These are phyloP conservation scores for Hetaerina titia DNA, from an alignment of 2,888 invertebrate genomes.

Conservation along the genomic window DNA sequence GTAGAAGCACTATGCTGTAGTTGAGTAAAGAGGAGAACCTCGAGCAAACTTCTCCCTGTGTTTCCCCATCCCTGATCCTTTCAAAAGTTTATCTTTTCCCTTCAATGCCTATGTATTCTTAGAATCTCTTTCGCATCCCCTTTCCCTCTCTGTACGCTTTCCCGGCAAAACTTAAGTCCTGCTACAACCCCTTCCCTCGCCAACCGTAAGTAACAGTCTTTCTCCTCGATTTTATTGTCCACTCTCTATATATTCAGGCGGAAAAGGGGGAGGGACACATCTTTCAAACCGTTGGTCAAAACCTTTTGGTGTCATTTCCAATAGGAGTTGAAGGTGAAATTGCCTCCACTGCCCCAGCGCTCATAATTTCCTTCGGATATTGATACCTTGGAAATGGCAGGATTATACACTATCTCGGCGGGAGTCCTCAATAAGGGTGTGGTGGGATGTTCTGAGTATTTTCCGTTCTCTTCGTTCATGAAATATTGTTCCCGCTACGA, in stretches of 20 bases:
- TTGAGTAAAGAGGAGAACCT: too few species aligned
- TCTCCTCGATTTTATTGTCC: not conserved
- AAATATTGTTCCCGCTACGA: not conserved
- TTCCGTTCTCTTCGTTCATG: not conserved
- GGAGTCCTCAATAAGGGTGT: not conserved
- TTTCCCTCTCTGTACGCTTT: not conserved
- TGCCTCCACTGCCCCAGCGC: not conserved
- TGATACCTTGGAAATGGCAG: not conserved
- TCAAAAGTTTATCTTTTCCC: too few species aligned
- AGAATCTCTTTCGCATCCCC: too few species aligned
- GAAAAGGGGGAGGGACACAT: not conserved
- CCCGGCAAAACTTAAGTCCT: not conserved
- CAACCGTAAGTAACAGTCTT: not conserved
- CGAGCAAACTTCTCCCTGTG: too few species aligned
- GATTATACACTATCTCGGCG: not conserved
- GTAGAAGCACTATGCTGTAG: too few species aligned
- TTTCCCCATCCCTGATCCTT: too few species aligned
- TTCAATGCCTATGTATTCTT: too few species aligned
- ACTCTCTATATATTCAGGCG: not conserved
- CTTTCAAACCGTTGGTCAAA: not conserved
- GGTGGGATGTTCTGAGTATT: not conserved
- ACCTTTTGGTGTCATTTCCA: slow-evolving; percentile 10
- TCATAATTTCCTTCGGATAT: slow-evolving; percentile 10
- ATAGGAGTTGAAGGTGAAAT: not conserved
- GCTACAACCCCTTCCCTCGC: not conserved